Percentiles rank a stretch among this genome's conserved stretches.
These are phyloP conservation scores for Proales similis DNA, from an alignment of 1,140 invertebrate species.

Conservation along the genomic window DNA sequence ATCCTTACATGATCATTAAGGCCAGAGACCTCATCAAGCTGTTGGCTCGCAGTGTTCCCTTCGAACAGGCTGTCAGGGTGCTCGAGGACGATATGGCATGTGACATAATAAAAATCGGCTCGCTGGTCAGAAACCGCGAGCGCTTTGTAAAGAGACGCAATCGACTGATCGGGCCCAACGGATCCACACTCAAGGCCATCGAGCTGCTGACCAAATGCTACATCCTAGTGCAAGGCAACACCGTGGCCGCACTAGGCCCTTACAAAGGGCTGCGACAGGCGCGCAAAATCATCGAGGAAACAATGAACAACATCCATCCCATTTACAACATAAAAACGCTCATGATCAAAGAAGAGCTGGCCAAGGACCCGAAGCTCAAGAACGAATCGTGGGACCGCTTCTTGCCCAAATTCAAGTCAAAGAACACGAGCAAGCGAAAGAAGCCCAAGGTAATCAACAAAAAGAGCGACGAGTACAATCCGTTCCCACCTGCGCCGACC, in stretches of 20 bases:
- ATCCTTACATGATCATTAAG: conserved; percentile 94
- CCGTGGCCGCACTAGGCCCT: conserved; percentile 89
- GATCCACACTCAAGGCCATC: conserved; percentile 91
- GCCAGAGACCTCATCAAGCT: conserved; percentile 91
- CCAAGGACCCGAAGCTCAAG: conserved; percentile 76
- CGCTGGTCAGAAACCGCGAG: conserved; percentile 79
- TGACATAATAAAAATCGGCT: conserved; percentile 95
- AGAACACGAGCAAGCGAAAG: conserved; percentile 76
- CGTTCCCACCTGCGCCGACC: conserved; percentile 85
- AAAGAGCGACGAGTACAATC: conserved; percentile 68
- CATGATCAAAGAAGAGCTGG: conserved; percentile 92
- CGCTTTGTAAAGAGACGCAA: conserved; percentile 92
- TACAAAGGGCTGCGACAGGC: conserved; percentile 84
- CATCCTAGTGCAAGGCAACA: conserved; percentile 91
- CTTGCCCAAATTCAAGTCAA: conserved; percentile 86
- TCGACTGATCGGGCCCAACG: conserved; percentile 88
- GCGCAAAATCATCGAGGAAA: conserved; percentile 83
- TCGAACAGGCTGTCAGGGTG: conserved; percentile 68
- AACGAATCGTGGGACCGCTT: conserved; percentile 96
- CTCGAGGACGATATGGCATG: conserved; percentile 78
- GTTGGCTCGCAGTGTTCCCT: conserved; percentile 87
- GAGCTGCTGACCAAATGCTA: conserved; percentile 96
- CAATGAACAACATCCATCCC: conserved; percentile 99
- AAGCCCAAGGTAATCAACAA: conserved; percentile 59
- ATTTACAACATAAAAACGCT: conserved; percentile 94